Evolutionary conservation across 2,888 invertebrate genomes (phyloP).

Genomic region (Dolichopus griseipennis): DNA sequence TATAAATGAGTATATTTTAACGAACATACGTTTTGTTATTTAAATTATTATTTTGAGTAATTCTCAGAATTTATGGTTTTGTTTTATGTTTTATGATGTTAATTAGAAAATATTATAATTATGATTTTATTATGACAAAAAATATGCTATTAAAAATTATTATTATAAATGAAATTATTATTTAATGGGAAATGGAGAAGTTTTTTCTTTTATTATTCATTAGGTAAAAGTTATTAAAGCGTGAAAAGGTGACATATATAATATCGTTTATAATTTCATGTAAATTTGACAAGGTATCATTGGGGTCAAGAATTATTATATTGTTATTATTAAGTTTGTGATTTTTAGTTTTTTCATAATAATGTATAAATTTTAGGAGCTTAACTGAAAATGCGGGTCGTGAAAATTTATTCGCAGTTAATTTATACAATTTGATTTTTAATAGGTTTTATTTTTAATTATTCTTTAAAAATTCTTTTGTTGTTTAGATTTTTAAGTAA

Average conservation of each 20-base stretch:
- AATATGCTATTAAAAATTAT: neutral
- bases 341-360: no score
- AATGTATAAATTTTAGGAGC: no score
- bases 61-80: neutral
- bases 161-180: neutral
- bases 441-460: no score
- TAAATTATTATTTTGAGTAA: neutral
- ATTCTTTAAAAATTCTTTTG: no score
- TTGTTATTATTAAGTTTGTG: no score
- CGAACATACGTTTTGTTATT: no score
- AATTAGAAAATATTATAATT: slow-evolving; percentile 1
- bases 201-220: no score
- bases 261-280: neutral
- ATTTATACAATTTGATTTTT: no score
- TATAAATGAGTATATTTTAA: no score
- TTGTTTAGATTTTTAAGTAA: no score
- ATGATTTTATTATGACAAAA: neutral
- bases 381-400: no score
- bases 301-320: neutral
- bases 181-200: neutral
- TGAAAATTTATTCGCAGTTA: no score
- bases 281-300: neutral
- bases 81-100: neutral
- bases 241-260: neutral
- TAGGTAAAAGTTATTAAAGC: neutral